Percentiles rank a stretch among this genome's conserved stretches.
Conservation (phyloP, 2,113 vertebrate genomes). For the Chloropsis cyanopogon region DNA sequence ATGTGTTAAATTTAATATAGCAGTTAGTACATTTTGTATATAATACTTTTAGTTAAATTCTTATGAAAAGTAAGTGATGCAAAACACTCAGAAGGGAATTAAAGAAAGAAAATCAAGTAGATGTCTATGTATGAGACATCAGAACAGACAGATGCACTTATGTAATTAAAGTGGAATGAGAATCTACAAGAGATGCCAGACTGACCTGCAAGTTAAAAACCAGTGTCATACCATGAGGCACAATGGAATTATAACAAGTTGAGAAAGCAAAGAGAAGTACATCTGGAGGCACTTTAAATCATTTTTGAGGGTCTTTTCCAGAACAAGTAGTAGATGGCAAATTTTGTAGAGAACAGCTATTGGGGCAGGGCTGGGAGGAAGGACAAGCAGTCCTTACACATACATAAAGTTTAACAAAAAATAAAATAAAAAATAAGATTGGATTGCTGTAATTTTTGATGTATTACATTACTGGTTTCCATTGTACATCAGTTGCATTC, state of each 20-base stretch:
- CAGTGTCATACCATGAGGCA: neutral
- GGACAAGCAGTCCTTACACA: neutral
- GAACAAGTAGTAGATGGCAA: neutral
- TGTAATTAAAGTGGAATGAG: neutral
- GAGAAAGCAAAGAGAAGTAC: neutral
- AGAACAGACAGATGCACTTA: neutral
- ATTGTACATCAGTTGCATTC: neutral
- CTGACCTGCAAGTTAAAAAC: neutral
- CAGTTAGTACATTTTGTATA: neutral
- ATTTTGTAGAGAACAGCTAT: neutral
- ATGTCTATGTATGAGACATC: neutral
- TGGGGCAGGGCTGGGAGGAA: neutral
- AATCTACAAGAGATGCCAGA: neutral
- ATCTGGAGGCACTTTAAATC: neutral
- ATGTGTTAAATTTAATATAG: neutral
- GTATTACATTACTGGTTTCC: neutral
- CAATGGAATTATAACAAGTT: neutral
- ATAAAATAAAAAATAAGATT: neutral
- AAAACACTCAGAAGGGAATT: neutral
- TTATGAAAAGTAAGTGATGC: neutral
- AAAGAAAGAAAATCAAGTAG: neutral
- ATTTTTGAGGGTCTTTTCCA: neutral
- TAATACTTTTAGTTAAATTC: neutral
- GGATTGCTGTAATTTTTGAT: neutral
- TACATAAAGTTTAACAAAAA: neutral